phyloP scores from a whole-genome alignment of 2,797 vertebrate species.

The Adrianichthys oophorus region DNA sequence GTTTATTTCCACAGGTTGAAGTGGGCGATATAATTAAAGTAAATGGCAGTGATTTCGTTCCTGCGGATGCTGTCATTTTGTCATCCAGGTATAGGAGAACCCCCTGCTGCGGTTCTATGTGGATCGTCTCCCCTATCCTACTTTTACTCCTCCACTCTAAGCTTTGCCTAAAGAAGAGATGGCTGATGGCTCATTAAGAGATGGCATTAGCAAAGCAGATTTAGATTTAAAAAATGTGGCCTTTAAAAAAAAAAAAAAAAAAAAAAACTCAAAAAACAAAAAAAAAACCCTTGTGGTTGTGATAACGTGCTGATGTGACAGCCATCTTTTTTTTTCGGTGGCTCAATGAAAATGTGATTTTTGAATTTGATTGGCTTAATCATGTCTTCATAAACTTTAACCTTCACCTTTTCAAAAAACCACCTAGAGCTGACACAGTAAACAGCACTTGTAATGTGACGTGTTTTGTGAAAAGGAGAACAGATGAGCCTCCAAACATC shows the following conservation, averaged over 20 bases:
- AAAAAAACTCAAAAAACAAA: too few species aligned
- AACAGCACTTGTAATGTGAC: neutral
- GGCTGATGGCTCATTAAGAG: constrained; percentile 42
- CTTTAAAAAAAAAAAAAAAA: neutral
- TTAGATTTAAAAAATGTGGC: neutral
- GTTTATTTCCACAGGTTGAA: constrained; percentile 94
- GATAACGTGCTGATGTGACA: constrained; percentile 7
- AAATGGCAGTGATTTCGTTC: constrained; percentile 95
- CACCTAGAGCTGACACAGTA: constrained; percentile 31
- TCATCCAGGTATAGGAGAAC: constrained; percentile 94
- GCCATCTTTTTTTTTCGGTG: constrained; percentile 68
- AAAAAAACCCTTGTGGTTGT: too few species aligned
- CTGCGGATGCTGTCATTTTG: constrained; percentile 95
- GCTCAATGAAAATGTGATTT: constrained; percentile 41
- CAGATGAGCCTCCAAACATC: constrained; percentile 47
- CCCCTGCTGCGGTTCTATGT: constrained; percentile 80
- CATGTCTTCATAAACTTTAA: constrained; percentile 46
- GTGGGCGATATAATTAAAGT: constrained; percentile 98
- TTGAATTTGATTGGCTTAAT: constrained; percentile 41
- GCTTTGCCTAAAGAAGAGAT: constrained; percentile 85
- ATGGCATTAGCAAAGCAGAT: neutral
- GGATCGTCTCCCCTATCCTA: constrained; percentile 69
- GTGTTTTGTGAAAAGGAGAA: constrained; percentile 80
- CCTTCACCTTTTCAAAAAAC: constrained; percentile 69
- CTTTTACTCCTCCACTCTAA: constrained; percentile 24